phyloP scores from a whole-genome alignment of 2,888 invertebrate species.

The Eilema griseolum region DNA sequence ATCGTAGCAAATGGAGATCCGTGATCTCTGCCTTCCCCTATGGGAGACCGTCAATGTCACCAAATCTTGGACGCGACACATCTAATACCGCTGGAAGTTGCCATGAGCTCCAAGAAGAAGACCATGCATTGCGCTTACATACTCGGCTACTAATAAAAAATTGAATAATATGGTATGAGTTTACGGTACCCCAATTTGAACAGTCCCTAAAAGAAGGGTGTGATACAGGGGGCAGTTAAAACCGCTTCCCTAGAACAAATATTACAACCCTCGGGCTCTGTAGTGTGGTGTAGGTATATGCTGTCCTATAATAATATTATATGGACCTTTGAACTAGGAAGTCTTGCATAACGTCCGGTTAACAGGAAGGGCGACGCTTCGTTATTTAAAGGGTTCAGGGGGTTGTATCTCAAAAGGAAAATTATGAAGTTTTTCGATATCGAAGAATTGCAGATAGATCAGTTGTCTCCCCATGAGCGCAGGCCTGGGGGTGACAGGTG shows the following conservation, averaged over 20 bases:
- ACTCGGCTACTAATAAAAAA: no score
- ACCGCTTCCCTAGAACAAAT: constrained; percentile 18
- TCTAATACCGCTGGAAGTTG: no score
- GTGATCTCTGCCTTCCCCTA: no score
- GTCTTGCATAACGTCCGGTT: background rate
- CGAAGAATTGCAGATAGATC: no score
- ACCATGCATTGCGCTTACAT: no score
- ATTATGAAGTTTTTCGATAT: background rate
- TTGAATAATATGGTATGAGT: no score
- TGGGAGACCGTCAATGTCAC: no score
- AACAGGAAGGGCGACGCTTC: background rate
- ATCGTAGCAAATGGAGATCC: no score
- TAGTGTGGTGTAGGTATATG: background rate
- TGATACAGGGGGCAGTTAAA: constrained; percentile 18
- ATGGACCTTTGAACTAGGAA: constrained; percentile 7
- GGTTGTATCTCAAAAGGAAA: background rate
- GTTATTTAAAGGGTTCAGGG: background rate
- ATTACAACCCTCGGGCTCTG: constrained; percentile 10
- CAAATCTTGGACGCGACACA: no score
- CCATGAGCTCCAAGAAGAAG: no score
- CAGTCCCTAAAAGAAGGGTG: constrained; percentile 13
- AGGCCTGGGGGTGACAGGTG: no score
- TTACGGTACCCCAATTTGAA: background rate
- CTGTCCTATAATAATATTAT: constrained; percentile 20
- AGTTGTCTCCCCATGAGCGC: no score